phyloP scores from a whole-genome alignment of 2,888 invertebrate species.

The Clostera curtula region DNA sequence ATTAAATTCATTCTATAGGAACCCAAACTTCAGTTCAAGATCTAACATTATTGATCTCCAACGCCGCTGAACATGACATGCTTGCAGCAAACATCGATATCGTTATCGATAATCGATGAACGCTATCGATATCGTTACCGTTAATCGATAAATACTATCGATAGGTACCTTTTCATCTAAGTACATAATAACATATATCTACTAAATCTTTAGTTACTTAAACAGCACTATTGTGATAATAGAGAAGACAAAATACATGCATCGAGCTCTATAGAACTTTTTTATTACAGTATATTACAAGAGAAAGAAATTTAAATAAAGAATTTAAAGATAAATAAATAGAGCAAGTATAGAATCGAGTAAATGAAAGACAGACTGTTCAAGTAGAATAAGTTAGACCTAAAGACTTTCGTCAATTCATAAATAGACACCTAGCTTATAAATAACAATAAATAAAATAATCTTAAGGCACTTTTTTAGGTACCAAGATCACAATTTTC shows the following conservation, averaged over 20 bases:
- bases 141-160: slow-evolving; percentile 10
- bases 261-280: slow-evolving; percentile 17
- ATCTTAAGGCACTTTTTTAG: slow-evolving; percentile 70
- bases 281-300: slow-evolving; percentile 14
- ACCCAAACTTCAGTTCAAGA: slow-evolving; percentile 67
- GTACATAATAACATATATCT: slow-evolving; percentile 3
- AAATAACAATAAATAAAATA: slow-evolving; percentile 71
- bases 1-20: slow-evolving; percentile 64
- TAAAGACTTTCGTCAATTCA: slow-evolving; percentile 58
- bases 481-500: slow-evolving; percentile 71
- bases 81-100: slow-evolving; percentile 1
- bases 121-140: slow-evolving; percentile 8
- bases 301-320: slow-evolving; percentile 17
- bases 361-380: slow-evolving; percentile 36
- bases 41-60: slow-evolving; percentile 37
- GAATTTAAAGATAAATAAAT: slow-evolving; percentile 30
- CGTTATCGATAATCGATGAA: slow-evolving; percentile 8
- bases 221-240: slow-evolving; percentile 7
- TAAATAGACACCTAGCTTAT: slow-evolving; percentile 66
- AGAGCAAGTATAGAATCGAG: slow-evolving; percentile 45
- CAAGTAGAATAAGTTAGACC: slow-evolving; percentile 45
- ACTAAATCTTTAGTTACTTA: background rate
- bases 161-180: slow-evolving; percentile 11
- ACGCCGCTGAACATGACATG: slow-evolving; percentile 9
- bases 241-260: slow-evolving; percentile 14